phyloP scores from a whole-genome alignment of 2,888 invertebrate genomes.

The Crossocerus cetratus region DNA sequence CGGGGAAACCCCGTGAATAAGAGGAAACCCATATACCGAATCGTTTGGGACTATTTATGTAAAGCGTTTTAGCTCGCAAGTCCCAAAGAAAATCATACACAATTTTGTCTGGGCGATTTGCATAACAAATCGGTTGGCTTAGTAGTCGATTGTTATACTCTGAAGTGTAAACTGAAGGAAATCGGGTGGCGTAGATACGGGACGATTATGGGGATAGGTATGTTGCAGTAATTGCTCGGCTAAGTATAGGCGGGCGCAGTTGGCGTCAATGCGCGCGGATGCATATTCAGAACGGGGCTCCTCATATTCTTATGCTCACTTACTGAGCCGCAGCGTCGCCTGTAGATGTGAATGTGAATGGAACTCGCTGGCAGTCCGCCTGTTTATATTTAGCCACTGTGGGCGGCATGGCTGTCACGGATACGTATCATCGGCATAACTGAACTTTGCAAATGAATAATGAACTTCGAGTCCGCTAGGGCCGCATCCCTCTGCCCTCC shows the following conservation, averaged over 20 bases:
- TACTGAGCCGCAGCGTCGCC: slow-evolving; percentile 62
- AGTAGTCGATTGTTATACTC: too few relatives aligned
- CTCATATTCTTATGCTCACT: slow-evolving; percentile 73
- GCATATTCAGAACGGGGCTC: slow-evolving; percentile 75
- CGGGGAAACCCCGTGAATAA: too few relatives aligned
- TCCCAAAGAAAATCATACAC: too few relatives aligned
- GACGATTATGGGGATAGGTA: slow-evolving; percentile 69
- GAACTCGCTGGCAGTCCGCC: slow-evolving; percentile 76
- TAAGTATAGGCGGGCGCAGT: slow-evolving; percentile 75
- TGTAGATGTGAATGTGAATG: slow-evolving; percentile 74
- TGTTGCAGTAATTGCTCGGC: slow-evolving; percentile 76
- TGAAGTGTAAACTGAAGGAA: slow-evolving; percentile 34
- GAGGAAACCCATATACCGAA: too few relatives aligned
- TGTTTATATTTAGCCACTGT: slow-evolving; percentile 77
- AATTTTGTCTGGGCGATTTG: too few relatives aligned
- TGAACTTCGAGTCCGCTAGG: slow-evolving; percentile 69
- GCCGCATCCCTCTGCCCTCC: too few relatives aligned
- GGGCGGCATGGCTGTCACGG: slow-evolving; percentile 77
- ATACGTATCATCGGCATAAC: slow-evolving; percentile 77
- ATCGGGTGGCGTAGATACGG: slow-evolving; percentile 38
- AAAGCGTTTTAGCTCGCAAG: too few relatives aligned
- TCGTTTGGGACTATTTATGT: too few relatives aligned
- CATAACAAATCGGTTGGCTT: too few relatives aligned
- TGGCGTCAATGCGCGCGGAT: slow-evolving; percentile 76
- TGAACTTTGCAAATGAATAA: slow-evolving; percentile 75